Percentiles rank a stretch among this genome's conserved stretches.
These are phyloP conservation scores for Ashinkailepas kermadecensis DNA, from an alignment of 2,888 invertebrate genomes.

Conservation along the genomic window DNA sequence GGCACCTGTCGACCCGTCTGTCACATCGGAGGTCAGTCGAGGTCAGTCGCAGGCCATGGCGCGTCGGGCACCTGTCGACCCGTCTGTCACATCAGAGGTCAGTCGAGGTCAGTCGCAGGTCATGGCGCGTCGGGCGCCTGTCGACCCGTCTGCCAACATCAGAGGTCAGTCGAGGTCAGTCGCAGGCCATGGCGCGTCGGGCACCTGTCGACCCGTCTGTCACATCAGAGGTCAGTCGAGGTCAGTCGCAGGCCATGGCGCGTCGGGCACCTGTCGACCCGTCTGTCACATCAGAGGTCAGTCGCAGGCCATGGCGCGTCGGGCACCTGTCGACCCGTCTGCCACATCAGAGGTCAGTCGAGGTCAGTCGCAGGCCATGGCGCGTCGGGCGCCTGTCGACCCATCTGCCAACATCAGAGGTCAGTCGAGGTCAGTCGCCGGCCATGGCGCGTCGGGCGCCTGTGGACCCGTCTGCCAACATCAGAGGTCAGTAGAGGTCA, in stretches of 20 bases:
- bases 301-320: constrained; percentile 59
- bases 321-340: constrained; percentile 90
- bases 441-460: constrained; percentile 74
- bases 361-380: constrained; percentile 45
- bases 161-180: no score
- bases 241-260: constrained; percentile 49
- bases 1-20: constrained; percentile 91
- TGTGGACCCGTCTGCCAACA: constrained; percentile 77
- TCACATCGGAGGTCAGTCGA: constrained; percentile 34
- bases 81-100: constrained; percentile 54
- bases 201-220: constrained; percentile 87
- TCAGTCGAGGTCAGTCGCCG: no score
- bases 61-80: constrained; percentile 90
- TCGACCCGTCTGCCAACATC: constrained; percentile 68
- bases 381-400: constrained; percentile 86
- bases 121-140: constrained; percentile 83
- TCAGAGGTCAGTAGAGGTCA: not conserved
- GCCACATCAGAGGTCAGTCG: constrained; percentile 36
- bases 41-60: constrained; percentile 45
- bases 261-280: constrained; percentile 87
- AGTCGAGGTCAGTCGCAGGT: no score
- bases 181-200: constrained; percentile 63
- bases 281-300: constrained; percentile 54
- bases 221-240: constrained; percentile 34
- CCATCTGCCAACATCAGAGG: constrained; percentile 57